Base-by-base conservation (phyloP, 2,797 vertebrate genomes). In the Chelon labrosus region DNA sequence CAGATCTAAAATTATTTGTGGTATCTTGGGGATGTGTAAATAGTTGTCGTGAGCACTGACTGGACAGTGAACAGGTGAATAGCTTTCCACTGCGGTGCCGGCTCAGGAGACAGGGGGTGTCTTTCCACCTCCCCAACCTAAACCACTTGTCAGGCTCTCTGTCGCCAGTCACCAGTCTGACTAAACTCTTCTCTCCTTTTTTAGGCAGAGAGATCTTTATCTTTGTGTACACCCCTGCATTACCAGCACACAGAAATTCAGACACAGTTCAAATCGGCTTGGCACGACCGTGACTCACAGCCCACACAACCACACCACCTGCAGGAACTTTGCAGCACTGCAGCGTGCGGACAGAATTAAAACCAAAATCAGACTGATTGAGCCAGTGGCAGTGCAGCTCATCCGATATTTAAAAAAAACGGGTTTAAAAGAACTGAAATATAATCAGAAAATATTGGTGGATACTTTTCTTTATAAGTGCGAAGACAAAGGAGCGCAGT, bases 151-250 rank as follows among this genome's bases (percentile, higher is more conserved):
- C 85, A 85, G 80, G 66, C 51, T 84, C 44, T 64, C n/a, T 68
- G 86, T 83, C 64, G 38, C 82, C 84, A 86, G 78, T 83, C 87
- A 77, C 75, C 64, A 64, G 76, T 70, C 80, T 82, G 77, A 86
- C 80, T 86, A 69, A 84, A 74, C 72, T 84, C 72, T 75, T 63
- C 65, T 80, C 82, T 90, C 85, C 85, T 88, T 90, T 44, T 91
- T 91, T 88, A 90, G 90, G 86, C 80, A 90, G 73, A 78, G 66
- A 88, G 86, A 89, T 91, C 79, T 87, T 86, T 88, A 86, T 91
- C 86, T 88, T 58, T 66, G 52, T 63, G 80, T 72, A 75, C 70
- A 80, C 69, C 85, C 74, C 77, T 83, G 70, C 78, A 75, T 83
- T 75, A 85, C 0, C 2, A 53, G 44, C 78, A 88, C 78, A 83